A percentile compares a stretch with the other conserved stretches of the same genome.
Conservation (phyloP, 1,140 invertebrate genomes). For the Bombus superbus region DNA sequence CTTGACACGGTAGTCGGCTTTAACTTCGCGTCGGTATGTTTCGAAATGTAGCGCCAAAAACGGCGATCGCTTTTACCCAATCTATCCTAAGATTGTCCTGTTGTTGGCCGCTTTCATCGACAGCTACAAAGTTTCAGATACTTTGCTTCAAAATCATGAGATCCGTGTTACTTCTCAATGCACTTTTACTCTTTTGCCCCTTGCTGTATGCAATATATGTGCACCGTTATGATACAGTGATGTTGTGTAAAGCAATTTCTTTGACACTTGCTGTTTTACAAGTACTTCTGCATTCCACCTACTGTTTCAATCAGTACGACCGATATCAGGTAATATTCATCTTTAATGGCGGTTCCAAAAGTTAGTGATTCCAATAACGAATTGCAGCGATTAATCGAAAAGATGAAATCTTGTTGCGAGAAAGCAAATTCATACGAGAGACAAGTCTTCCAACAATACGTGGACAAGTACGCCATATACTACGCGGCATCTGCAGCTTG, state of each 20-base stretch:
- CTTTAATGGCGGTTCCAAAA: fast-evolving
- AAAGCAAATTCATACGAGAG: slow-evolving; percentile 41
- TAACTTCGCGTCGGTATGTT: slow-evolving; percentile 26
- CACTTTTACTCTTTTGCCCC: slow-evolving; percentile 27
- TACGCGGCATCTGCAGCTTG: slow-evolving; percentile 40
- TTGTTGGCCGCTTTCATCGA: slow-evolving; percentile 46
- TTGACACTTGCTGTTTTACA: slow-evolving; percentile 47
- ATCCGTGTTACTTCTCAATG: slow-evolving; percentile 19
- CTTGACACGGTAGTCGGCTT: background rate
- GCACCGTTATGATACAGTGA: slow-evolving; percentile 28
- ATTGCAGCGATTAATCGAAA: slow-evolving; percentile 58
- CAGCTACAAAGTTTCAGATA: slow-evolving; percentile 28
- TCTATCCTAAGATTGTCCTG: slow-evolving; percentile 17
- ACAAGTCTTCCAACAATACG: slow-evolving; percentile 52
- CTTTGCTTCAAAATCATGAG: slow-evolving; percentile 45
- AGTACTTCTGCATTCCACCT: slow-evolving; percentile 21
- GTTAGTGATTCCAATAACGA: background rate
- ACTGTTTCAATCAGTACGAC: slow-evolving; percentile 28
- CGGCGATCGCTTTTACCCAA: slow-evolving; percentile 44
- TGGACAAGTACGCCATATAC: slow-evolving; percentile 39
- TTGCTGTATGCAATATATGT: slow-evolving; percentile 9
- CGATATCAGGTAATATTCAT: slow-evolving; percentile 51
- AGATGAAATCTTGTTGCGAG: slow-evolving; percentile 57
- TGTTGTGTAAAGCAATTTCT: slow-evolving; percentile 44
- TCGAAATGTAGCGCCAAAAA: slow-evolving; percentile 28